Percentiles rank a stretch among this genome's conserved stretches.
Conservation (phyloP, 2,113 vertebrate species). For the Ancistrus triradiatus region DNA sequence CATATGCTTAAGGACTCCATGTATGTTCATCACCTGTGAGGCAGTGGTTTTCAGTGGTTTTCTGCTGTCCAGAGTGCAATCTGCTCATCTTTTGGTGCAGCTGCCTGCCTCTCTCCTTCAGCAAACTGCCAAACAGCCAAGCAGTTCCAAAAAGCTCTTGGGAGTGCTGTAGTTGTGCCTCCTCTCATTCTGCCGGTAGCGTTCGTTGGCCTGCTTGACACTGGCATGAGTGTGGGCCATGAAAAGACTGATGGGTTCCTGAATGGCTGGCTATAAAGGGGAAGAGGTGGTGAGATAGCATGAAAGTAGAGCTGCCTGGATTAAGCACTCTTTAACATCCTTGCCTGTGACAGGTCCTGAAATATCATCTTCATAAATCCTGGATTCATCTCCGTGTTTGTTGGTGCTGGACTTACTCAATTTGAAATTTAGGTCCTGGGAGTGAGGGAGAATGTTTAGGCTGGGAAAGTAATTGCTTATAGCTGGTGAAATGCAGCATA, state of each 20-base stretch:
- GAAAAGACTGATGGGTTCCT: conserved; percentile 78
- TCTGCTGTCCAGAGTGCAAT: conserved; percentile 72
- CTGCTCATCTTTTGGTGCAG: conserved; percentile 65
- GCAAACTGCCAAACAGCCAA: conserved; percentile 71
- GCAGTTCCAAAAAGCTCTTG: conserved; percentile 81
- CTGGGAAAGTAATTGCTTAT: conserved; percentile 58
- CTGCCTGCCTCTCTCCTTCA: conserved; percentile 67
- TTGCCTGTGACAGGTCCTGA: conserved; percentile 58
- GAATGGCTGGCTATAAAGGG: conserved; percentile 71
- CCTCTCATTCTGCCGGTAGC: conserved; percentile 72
- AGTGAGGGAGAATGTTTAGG: conserved; percentile 51
- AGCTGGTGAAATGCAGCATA: conserved; percentile 53
- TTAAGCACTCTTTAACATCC: conserved; percentile 68
- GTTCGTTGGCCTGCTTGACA: conserved; percentile 73
- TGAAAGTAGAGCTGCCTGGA: conserved; percentile 48
- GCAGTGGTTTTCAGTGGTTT: conserved; percentile 73
- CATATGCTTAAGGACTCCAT: background rate
- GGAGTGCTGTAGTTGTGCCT: conserved; percentile 74
- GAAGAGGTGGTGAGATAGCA: conserved; percentile 51
- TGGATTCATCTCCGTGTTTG: conserved; percentile 73
- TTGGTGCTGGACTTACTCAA: conserved; percentile 72
- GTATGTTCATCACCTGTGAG: conserved; percentile 68
- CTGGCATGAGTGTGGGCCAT: conserved; percentile 76
- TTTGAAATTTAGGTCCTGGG: conserved; percentile 70
- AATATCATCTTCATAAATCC: conserved; percentile 70